Percentiles rank a stretch among this genome's conserved stretches.
Evolutionary conservation across 2,888 invertebrate genomes (phyloP).

Genomic region (Hylaea fasciaria): DNA sequence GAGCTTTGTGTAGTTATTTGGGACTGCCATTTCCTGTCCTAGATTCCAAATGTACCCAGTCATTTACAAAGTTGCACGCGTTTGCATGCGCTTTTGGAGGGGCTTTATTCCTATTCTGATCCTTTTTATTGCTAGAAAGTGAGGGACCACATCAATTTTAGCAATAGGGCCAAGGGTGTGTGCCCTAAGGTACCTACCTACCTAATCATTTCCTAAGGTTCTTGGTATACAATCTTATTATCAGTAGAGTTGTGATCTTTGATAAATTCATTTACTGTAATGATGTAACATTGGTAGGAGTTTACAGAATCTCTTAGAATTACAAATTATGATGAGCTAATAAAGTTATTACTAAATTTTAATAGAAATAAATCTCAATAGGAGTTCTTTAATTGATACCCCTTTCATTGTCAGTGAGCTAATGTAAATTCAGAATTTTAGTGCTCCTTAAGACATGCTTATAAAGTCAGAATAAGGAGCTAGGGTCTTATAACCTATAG

Average conservation of each 20-base stretch:
- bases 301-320: background rate
- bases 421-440: no score
- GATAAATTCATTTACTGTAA: background rate
- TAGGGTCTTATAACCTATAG: no score
- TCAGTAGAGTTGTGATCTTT: no score
- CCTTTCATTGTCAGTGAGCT: no score
- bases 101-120: slow-evolving; percentile 5
- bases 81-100: slow-evolving; percentile 69
- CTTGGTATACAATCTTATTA: background rate
- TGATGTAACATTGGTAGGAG: background rate
- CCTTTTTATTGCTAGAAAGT: background rate
- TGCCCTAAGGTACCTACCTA: background rate
- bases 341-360: no score
- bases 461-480: no score
- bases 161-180: no score
- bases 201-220: slow-evolving; percentile 1
- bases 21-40: slow-evolving; percentile 68
- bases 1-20: slow-evolving; percentile 59
- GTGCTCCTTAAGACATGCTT: no score
- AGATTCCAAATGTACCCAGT: slow-evolving; percentile 58
- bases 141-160: no score
- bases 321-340: background rate
- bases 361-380: no score
- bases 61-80: slow-evolving; percentile 57
- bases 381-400: no score